phyloP scores from a whole-genome alignment of 2,797 vertebrate genomes.

The Halcyon badia region DNA sequence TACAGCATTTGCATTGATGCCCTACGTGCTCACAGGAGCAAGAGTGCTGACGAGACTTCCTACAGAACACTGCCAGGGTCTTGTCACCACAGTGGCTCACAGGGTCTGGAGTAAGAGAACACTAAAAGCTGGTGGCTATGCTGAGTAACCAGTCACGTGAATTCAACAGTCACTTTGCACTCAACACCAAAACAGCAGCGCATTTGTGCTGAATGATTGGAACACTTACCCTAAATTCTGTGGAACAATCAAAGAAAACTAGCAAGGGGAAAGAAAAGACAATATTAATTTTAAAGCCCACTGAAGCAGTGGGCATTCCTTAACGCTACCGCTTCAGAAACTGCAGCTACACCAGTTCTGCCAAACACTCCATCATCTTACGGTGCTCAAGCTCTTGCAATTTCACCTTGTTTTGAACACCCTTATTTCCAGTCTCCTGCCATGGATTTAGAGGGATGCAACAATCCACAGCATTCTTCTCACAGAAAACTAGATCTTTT shows the following conservation, averaged over 20 bases:
- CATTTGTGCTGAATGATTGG: neutral
- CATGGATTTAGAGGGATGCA: neutral
- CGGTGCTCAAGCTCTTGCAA: neutral
- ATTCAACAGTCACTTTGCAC: neutral
- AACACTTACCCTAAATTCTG: neutral
- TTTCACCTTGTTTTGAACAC: neutral
- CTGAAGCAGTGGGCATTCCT: neutral
- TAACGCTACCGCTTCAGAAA: neutral
- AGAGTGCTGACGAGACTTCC: neutral
- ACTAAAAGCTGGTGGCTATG: fast-evolving
- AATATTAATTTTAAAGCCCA: neutral
- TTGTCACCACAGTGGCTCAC: neutral
- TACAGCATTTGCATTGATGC: fast-evolving
- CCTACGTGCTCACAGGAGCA: fast-evolving
- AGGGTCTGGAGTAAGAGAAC: neutral
- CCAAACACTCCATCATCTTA: fast-evolving
- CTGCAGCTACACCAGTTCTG: neutral
- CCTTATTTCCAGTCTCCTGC: neutral
- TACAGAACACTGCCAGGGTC: neutral
- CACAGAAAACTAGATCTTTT: neutral
- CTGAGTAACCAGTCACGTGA: neutral
- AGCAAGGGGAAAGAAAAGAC: neutral
- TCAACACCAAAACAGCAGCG: neutral
- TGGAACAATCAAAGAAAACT: neutral
- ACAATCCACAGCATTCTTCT: neutral